phyloP scores from a whole-genome alignment of 2,797 vertebrate species.

The Xyrichtys novacula region DNA sequence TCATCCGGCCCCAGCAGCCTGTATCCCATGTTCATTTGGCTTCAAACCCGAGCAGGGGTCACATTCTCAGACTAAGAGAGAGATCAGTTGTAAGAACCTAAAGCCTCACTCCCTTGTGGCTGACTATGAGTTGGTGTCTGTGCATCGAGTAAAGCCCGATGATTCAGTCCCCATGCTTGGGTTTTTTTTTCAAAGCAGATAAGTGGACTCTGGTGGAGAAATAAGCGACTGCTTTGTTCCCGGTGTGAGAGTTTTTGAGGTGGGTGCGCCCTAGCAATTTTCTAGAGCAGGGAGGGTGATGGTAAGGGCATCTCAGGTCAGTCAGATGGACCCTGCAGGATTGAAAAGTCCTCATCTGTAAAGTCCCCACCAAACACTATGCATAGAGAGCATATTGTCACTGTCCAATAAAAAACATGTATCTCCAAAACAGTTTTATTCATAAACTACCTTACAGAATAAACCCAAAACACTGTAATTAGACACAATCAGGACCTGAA shows the following conservation, averaged over 20 bases:
- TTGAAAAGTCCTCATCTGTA: slow-evolving; percentile 44
- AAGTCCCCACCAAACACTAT: slow-evolving; percentile 37
- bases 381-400: neutral
- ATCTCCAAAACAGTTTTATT: too few species aligned
- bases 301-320: slow-evolving; percentile 44
- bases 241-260: slow-evolving; percentile 13
- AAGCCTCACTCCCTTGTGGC: slow-evolving; percentile 34
- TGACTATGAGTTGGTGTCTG: slow-evolving; percentile 17
- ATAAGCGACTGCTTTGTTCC: slow-evolving; percentile 60
- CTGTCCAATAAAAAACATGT: too few species aligned
- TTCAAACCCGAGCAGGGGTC: slow-evolving; percentile 62
- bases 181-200: slow-evolving; percentile 36
- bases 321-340: slow-evolving; percentile 33
- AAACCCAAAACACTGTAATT: too few species aligned
- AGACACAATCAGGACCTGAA: too few species aligned
- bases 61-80: slow-evolving; percentile 62
- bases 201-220: slow-evolving; percentile 49
- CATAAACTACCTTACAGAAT: too few species aligned
- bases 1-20: slow-evolving; percentile 22
- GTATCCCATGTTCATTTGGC: slow-evolving; percentile 50
- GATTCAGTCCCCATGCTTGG: slow-evolving; percentile 62
- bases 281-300: slow-evolving; percentile 15
- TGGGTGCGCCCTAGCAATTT: neutral
- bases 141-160: slow-evolving; percentile 58
- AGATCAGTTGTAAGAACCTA: slow-evolving; percentile 48